Base-by-base conservation (phyloP, 2,797 vertebrate genomes). In the Hapalemur alaotrensis region DNA sequence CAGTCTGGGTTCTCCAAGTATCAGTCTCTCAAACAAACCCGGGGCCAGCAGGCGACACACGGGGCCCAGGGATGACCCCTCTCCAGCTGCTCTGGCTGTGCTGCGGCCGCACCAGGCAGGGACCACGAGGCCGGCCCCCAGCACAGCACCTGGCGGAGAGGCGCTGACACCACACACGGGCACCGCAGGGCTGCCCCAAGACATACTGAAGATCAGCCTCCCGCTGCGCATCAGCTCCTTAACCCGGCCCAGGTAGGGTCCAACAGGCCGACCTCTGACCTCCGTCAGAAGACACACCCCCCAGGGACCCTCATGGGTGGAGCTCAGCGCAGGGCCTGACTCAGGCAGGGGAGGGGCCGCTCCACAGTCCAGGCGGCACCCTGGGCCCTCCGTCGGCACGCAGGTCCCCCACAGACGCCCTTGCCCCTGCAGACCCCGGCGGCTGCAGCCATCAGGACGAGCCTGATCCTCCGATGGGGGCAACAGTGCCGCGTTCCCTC, bases 401-500 rank as follows among this genome's bases (percentile, higher is more conserved):
- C 18, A 28, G 38, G 54, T 61, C 70, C 79, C 20, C 57, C 0
- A 3, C 8, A 11, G 41, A 48, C 54, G 57, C 65, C 35, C 22
- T 46, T 38, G 13, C 32, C 48, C 54, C 20, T 38, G 50, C 48
- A 11, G 67, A 48, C 28, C 46, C 89, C n/a, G 8, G 43, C 2
- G 43, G 54, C 5, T 25, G 25, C 22, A 0, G 52, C 92, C 52
- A 22, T 15, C 7, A 3, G 41, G 46, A 41, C 41, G 65, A 1
- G 30, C 12, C 9, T 1, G 38, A 54, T 3, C 35, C 38, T 18
- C 59, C 1, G 25, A 50, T 14, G 4, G 2, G 13, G 41, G 46
- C 22, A 32, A n/a, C 20, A 5, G 10, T 0, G 0, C 6, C 4
- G 12, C 11, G 0, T 46, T 4, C 70, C 11, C 50, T 15, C 67